Conservation (phyloP, 1,140 invertebrate genomes). For the Bombus huntii region DNA sequence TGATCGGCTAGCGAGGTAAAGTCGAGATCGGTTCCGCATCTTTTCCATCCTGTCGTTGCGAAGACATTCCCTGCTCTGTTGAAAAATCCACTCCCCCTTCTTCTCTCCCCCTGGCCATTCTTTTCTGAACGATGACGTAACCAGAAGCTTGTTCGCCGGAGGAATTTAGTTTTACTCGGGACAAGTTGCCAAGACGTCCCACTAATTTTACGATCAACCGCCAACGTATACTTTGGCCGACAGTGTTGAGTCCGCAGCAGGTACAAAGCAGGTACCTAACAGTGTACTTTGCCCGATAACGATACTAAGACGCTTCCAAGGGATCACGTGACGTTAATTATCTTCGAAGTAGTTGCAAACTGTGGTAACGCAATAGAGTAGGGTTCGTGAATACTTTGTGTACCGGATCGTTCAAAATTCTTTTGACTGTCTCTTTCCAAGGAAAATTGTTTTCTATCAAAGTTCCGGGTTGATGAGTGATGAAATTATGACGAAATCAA, state of each 20-base stretch:
- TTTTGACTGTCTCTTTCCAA: background rate
- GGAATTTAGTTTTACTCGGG: conserved; percentile 47
- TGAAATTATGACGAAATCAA: too few relatives aligned
- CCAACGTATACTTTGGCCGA: conserved; percentile 63
- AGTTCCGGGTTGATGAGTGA: background rate
- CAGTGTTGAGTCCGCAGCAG: conserved; percentile 65
- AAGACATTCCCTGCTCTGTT: conserved; percentile 21
- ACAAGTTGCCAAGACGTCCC: conserved; percentile 58
- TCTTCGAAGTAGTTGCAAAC: conserved; percentile 63
- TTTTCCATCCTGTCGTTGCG: background rate
- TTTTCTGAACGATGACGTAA: conserved; percentile 35
- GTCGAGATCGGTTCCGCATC: conserved; percentile 29
- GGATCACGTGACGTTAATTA: conserved; percentile 72
- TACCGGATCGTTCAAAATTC: background rate
- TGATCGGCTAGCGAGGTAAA: conserved; percentile 6
- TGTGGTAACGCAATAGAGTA: conserved; percentile 44
- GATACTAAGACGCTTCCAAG: conserved; percentile 67
- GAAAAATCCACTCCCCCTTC: conserved; percentile 2
- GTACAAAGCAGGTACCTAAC: conserved; percentile 71
- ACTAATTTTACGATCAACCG: conserved; percentile 77
- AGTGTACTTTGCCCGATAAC: conserved; percentile 75
- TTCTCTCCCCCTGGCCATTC: background rate
- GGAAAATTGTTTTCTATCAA: background rate
- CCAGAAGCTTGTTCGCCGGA: background rate
- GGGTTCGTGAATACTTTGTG: conserved; percentile 41